phyloP scores from a whole-genome alignment of 2,113 vertebrate genomes.

The Oplegnathus fasciatus region DNA sequence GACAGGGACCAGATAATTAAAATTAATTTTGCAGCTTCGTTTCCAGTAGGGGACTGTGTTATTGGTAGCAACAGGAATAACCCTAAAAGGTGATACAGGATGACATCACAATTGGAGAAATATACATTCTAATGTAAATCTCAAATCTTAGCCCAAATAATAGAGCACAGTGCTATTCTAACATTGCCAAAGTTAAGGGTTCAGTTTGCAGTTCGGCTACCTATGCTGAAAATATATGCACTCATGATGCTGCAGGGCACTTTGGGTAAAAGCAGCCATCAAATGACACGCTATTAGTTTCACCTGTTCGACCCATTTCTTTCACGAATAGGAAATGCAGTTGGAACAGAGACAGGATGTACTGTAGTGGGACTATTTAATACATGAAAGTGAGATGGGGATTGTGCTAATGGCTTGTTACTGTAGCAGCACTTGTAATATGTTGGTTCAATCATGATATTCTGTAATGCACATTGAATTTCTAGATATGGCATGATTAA shows the following conservation, averaged over 20 bases:
- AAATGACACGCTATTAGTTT: conserved; percentile 47
- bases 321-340: conserved; percentile 34
- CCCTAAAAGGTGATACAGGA: no score
- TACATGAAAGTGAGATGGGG: conserved; percentile 18
- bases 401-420: conserved; percentile 34
- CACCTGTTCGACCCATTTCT: conserved; percentile 40
- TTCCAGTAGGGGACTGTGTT: no score
- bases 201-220: conserved; percentile 13
- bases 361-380: conserved; percentile 22
- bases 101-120: no score
- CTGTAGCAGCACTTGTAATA: no score
- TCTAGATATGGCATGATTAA: conserved; percentile 12
- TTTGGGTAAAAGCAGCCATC: conserved; percentile 54
- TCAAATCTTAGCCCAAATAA: background rate
- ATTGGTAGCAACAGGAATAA: no score
- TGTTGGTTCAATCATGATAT: conserved; percentile 4
- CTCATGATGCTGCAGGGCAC: conserved; percentile 20
- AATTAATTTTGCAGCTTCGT: no score
- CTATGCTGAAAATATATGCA: conserved; percentile 37
- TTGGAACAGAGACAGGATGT: background rate
- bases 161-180: background rate
- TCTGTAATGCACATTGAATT: background rate
- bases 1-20: no score
- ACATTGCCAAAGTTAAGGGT: conserved; percentile 15
- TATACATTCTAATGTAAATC: no score